These are phyloP conservation scores for Coptodon rendalli DNA, from an alignment of 2,113 vertebrate genomes.

Conservation along the genomic window DNA sequence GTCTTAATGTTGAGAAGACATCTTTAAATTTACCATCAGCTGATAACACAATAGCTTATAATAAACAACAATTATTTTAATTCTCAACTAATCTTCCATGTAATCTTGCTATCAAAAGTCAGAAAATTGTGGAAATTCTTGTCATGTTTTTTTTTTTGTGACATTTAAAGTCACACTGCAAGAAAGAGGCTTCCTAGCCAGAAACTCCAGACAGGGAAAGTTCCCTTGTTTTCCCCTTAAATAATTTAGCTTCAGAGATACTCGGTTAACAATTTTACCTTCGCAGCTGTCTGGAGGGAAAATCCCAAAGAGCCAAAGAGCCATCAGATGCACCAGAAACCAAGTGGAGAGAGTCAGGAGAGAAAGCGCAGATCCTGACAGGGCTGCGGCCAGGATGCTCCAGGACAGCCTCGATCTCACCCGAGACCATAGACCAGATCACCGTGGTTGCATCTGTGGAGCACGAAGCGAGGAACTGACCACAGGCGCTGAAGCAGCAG, in stretches of 20 bases:
- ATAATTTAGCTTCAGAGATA: background rate
- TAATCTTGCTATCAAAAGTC: background rate
- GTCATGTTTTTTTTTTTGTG: background rate
- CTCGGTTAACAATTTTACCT: conserved; percentile 63
- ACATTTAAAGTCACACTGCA: background rate
- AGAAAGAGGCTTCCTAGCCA: background rate
- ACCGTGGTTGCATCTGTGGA: conserved; percentile 86
- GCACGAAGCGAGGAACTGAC: conserved; percentile 82
- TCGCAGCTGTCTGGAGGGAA: conserved; percentile 64
- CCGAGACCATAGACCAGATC: conserved; percentile 76
- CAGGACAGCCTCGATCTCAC: conserved; percentile 76
- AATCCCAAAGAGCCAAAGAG: conserved; percentile 82
- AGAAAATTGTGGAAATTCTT: background rate
- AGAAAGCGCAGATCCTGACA: conserved; percentile 83
- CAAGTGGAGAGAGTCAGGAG: conserved; percentile 69
- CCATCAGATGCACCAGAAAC: conserved; percentile 87
- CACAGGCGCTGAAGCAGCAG: conserved; percentile 88
- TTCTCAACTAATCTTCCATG: background rate
- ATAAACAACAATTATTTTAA: background rate
- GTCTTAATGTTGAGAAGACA: background rate
- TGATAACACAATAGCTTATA: background rate
- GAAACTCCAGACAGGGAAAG: background rate
- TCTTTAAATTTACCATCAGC: background rate
- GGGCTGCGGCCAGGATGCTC: conserved; percentile 82
- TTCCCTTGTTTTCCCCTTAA: background rate